Percentiles rank a stretch among this genome's conserved stretches.
Evolutionary conservation across 2,888 invertebrate species (phyloP).

Genomic region (Cantharis flavilabris): DNA sequence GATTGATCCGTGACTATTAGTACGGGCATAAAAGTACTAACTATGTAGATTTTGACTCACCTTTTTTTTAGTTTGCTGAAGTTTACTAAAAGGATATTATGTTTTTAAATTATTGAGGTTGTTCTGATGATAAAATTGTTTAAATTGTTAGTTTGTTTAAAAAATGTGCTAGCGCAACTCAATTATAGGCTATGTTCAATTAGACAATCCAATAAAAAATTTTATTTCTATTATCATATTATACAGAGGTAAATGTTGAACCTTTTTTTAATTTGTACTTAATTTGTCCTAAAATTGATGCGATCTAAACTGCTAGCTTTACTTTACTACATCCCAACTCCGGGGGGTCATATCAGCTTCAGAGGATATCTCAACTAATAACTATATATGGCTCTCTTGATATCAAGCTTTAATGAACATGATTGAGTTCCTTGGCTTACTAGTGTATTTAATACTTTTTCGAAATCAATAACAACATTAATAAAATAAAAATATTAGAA

Average conservation of each 20-base stretch:
- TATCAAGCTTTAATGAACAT: constrained; percentile 1
- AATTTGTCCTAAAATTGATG: neutral
- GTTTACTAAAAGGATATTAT: too few species aligned
- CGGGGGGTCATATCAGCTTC: constrained; percentile 1
- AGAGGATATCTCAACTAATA: neutral
- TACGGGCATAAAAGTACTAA: too few species aligned
- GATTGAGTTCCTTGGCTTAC: neutral
- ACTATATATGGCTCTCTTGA: constrained; percentile 2
- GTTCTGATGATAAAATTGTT: neutral
- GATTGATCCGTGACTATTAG: too few species aligned
- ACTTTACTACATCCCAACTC: neutral
- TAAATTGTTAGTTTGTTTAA: too few species aligned
- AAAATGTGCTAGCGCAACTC: neutral
- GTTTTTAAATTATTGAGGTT: neutral
- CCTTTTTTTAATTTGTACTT: neutral
- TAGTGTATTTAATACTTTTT: neutral
- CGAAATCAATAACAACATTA: neutral
- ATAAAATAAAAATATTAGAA: neutral
- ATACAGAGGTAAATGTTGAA: neutral
- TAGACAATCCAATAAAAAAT: neutral
- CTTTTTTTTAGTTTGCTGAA: too few species aligned
- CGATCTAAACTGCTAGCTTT: neutral
- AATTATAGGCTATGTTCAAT: neutral
- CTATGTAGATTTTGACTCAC: too few species aligned
- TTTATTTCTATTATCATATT: neutral